Conservation (phyloP, 2,797 vertebrate species). For the Fundulus diaphanus region DNA sequence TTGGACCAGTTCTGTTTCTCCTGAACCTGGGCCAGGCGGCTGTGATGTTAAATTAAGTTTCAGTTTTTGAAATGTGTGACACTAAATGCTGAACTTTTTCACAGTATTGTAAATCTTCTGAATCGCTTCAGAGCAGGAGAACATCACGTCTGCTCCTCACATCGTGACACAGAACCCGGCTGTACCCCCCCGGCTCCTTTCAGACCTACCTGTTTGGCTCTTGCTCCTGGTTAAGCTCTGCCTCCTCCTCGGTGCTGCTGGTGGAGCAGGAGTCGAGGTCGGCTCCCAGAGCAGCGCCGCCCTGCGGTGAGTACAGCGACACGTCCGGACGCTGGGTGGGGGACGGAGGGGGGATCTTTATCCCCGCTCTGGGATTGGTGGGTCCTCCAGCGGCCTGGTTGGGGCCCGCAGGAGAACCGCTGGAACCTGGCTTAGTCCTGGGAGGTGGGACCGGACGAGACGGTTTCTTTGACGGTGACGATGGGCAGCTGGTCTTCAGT, state of each 20-base stretch:
- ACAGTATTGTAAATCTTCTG: no score
- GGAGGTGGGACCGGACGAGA: constrained; percentile 88
- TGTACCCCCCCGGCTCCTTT: no score
- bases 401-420: constrained; percentile 6
- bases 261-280: constrained; percentile 92
- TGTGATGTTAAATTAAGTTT: no score
- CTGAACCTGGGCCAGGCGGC: no score
- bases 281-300: constrained; percentile 55
- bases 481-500: constrained; percentile 28
- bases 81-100: no score
- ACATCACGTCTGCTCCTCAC: no score
- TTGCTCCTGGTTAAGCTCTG: constrained; percentile 67
- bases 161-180: no score
- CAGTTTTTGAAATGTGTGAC: no score
- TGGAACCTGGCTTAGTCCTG: constrained; percentile 82
- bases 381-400: constrained; percentile 30
- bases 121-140: no score
- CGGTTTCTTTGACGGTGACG: constrained; percentile 36
- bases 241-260: constrained; percentile 94
- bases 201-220: constrained; percentile 58
- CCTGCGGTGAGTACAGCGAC: constrained; percentile 84
- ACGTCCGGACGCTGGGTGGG: constrained; percentile 57
- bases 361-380: constrained; percentile 38
- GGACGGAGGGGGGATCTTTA: constrained; percentile 14
- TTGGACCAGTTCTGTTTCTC: no score